Evolutionary conservation across 2,113 vertebrate species (phyloP).

Genomic region (Corapipo altera): DNA sequence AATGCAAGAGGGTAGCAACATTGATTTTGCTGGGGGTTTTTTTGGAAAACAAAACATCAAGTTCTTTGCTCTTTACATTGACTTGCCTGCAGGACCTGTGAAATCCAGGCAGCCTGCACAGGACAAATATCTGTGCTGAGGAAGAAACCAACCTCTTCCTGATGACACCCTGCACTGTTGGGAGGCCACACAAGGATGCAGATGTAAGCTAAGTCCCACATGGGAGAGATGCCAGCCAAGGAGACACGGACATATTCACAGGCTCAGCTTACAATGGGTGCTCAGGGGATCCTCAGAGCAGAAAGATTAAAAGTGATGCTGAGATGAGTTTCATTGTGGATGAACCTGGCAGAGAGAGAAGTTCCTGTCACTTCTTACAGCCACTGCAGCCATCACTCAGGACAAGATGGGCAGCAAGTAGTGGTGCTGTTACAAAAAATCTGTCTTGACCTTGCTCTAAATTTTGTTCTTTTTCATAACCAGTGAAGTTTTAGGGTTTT

Average conservation of each 20-base stretch:
- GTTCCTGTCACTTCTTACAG: background rate
- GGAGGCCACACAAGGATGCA: background rate
- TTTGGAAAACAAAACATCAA: background rate
- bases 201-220: background rate
- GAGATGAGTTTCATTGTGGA: background rate
- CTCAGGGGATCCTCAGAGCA: background rate
- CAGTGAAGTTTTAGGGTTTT: background rate
- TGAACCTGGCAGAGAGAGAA: background rate
- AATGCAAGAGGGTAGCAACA: background rate
- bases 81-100: background rate
- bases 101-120: background rate
- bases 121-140: background rate
- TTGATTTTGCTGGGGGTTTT: background rate
- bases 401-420: background rate
- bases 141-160: background rate
- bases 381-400: background rate
- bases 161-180: fast-evolving
- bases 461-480: background rate
- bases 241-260: background rate
- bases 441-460: background rate
- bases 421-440: background rate
- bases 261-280: background rate
- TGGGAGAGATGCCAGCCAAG: fast-evolving
- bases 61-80: background rate
- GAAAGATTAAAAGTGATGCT: background rate